Conservation (phyloP, 2,888 invertebrate genomes). For the Habrosyne pyritoides region DNA sequence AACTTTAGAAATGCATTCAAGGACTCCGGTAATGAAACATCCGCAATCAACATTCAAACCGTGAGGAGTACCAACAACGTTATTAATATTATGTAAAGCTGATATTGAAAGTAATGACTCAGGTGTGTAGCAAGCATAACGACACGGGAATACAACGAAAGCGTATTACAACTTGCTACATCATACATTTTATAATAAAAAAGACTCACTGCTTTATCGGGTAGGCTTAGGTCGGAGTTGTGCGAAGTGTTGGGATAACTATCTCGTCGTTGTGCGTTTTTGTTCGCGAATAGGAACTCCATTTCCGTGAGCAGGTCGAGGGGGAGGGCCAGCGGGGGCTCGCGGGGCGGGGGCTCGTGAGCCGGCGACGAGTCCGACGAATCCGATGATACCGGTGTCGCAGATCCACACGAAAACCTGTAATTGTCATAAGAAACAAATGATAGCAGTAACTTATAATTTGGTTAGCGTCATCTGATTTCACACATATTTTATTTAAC, state of each 20-base stretch:
- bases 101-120: constrained; percentile 43
- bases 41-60: constrained; percentile 25
- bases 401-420: constrained; percentile 75
- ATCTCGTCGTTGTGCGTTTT: constrained; percentile 55
- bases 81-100: constrained; percentile 31
- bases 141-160: constrained; percentile 33
- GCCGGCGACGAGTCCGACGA: constrained; percentile 65
- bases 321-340: constrained; percentile 55
- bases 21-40: constrained; percentile 27
- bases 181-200: constrained; percentile 6
- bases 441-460: background rate
- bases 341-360: constrained; percentile 48
- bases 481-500: too few species aligned
- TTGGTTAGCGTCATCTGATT: too few species aligned
- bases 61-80: constrained; percentile 15
- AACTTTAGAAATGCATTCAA: background rate
- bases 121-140: constrained; percentile 37
- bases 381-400: constrained; percentile 72
- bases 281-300: constrained; percentile 67
- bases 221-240: constrained; percentile 53
- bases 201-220: constrained; percentile 69
- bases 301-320: constrained; percentile 76
- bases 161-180: constrained; percentile 25
- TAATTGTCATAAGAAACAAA: background rate
- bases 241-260: constrained; percentile 60